phyloP scores from a whole-genome alignment of 2,113 vertebrate species.

The Pycnonotus jocosus region DNA sequence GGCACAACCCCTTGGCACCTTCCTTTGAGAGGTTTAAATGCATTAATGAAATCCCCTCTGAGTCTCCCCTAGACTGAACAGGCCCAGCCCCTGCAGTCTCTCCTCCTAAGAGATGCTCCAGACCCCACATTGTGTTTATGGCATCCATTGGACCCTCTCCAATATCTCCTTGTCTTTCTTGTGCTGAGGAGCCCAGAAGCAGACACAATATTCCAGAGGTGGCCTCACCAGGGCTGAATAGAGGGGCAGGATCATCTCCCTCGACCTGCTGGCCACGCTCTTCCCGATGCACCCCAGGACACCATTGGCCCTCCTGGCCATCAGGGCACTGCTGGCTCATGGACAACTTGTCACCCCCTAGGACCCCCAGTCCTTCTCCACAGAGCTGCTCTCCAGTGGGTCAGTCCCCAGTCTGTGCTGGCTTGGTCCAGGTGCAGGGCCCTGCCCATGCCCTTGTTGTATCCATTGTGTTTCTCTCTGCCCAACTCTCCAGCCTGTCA shows the following conservation, averaged over 20 bases:
- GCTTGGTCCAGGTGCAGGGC: background rate
- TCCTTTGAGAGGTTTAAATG: background rate
- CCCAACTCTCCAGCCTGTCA: rapidly evolving
- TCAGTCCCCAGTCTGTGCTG: background rate
- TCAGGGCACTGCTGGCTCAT: background rate
- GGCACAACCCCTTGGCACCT: background rate
- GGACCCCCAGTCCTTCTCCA: background rate
- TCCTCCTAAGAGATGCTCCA: background rate
- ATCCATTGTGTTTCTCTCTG: background rate
- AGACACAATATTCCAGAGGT: background rate
- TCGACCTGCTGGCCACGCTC: background rate
- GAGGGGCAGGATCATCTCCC: background rate
- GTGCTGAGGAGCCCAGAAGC: background rate
- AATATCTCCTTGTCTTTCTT: background rate
- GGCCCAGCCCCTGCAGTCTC: background rate
- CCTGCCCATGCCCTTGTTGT: background rate
- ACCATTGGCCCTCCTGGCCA: background rate
- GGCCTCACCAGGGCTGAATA: background rate
- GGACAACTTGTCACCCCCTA: background rate
- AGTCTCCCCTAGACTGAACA: background rate
- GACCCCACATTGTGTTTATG: background rate
- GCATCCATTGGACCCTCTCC: background rate
- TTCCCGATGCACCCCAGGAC: background rate
- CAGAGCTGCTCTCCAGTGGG: background rate
- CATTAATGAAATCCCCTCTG: background rate